These are phyloP conservation scores for Drosophila anomalata DNA, from an alignment of 2,888 invertebrate species.

Conservation along the genomic window DNA sequence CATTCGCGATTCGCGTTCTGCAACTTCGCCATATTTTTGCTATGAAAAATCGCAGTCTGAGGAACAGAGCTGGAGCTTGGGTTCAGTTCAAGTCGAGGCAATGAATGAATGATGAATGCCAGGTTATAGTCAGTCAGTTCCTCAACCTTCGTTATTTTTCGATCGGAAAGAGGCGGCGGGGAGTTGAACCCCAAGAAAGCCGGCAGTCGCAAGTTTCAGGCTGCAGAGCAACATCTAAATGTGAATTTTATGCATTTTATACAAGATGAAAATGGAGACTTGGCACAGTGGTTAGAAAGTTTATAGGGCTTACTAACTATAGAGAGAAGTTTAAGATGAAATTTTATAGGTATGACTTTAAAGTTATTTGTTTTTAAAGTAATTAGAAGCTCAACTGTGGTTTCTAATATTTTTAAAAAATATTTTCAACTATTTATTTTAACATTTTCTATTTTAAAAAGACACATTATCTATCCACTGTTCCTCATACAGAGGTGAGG, in stretches of 20 bases:
- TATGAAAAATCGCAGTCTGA: conserved; percentile 59
- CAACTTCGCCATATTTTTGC: conserved; percentile 66
- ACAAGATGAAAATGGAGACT: conserved; percentile 57
- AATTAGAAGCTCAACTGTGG: no score
- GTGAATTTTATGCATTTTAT: conserved; percentile 73
- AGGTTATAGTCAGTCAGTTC: conserved; percentile 33
- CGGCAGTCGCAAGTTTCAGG: conserved; percentile 38
- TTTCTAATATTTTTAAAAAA: no score
- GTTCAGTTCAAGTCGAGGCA: conserved; percentile 38
- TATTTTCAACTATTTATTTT: neutral
- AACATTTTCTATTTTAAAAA: neutral
- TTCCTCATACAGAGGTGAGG: conserved; percentile 35
- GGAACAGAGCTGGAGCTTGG: neutral
- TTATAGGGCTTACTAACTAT: no score
- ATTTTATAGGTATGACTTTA: no score
- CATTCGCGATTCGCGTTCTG: conserved; percentile 21
- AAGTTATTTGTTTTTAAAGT: no score
- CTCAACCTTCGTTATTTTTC: conserved; percentile 21
- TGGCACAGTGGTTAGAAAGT: conserved; percentile 52
- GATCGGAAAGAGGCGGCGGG: conserved; percentile 9
- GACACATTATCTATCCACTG: conserved; percentile 37
- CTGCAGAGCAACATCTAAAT: conserved; percentile 61
- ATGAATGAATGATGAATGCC: conserved; percentile 77
- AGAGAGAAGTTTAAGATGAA: no score
- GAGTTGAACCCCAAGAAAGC: conserved; percentile 52